Conservation (phyloP, 1,140 invertebrate species). For the Diuraphis noxia region DNA sequence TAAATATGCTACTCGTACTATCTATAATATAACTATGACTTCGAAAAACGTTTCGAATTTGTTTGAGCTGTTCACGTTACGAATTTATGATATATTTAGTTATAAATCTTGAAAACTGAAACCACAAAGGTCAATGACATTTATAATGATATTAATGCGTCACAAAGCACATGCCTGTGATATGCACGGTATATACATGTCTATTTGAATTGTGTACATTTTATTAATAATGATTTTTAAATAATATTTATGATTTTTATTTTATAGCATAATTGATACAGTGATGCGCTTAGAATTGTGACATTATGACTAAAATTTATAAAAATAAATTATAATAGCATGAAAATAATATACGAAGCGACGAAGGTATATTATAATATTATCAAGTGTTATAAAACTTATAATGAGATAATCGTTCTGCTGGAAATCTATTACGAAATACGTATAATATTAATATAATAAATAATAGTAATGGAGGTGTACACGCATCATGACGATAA, state of each 20-base stretch:
- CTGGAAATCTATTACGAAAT: not conserved
- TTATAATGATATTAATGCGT: not conserved
- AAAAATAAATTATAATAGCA: not conserved
- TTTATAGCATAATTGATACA: too few species aligned
- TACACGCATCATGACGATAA: not conserved
- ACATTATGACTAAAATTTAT: too few species aligned
- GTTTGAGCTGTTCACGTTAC: not conserved
- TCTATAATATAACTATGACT: too few species aligned
- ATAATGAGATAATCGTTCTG: not conserved
- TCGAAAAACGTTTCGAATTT: not conserved
- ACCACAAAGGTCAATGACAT: not conserved
- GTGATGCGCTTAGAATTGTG: too few species aligned
- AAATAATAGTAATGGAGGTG: not conserved
- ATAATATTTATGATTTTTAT: too few species aligned
- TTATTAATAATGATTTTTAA: too few species aligned
- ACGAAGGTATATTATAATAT: not conserved
- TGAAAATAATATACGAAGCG: not conserved
- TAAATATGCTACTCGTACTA: too few species aligned
- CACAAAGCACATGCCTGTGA: not conserved
- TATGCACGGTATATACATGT: not conserved
- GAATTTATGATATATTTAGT: not conserved
- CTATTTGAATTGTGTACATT: too few species aligned
- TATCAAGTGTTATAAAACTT: too few species aligned
- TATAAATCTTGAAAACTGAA: not conserved
- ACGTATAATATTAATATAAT: not conserved